These are phyloP conservation scores for Dasyornis broadbenti DNA, from an alignment of 2,113 vertebrate genomes.

Conservation along the genomic window DNA sequence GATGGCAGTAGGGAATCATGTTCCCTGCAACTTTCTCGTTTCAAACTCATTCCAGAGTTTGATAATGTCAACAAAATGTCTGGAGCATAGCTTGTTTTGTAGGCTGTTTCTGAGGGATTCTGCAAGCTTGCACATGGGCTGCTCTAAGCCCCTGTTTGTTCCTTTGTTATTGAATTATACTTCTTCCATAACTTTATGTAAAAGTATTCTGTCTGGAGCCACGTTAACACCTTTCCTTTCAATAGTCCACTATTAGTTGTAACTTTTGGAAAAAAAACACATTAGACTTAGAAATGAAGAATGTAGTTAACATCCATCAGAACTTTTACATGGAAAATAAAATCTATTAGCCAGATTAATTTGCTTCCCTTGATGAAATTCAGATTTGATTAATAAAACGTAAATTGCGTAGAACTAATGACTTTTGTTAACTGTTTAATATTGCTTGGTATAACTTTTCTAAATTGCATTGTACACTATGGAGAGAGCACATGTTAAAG, in stretches of 20 bases:
- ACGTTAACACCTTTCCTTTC: neutral
- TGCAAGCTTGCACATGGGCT: accelerated
- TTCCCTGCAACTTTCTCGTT: neutral
- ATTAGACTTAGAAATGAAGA: neutral
- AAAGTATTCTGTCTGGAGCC: neutral
- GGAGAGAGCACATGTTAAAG: neutral
- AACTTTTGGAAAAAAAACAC: neutral
- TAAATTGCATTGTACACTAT: neutral
- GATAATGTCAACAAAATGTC: neutral
- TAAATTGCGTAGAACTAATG: neutral
- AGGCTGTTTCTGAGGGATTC: neutral
- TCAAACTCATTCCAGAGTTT: neutral
- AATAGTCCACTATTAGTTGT: neutral
- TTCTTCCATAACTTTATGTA: neutral
- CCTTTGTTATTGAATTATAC: neutral
- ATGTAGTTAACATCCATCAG: neutral
- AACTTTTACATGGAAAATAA: neutral
- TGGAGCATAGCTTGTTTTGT: neutral
- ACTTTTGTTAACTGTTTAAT: neutral
- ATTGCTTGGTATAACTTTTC: neutral
- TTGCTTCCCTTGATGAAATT: neutral
- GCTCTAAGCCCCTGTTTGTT: neutral
- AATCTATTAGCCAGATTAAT: neutral
- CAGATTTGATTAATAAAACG: neutral
- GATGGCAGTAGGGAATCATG: neutral